These are phyloP conservation scores for Tragelaphus buxtoni DNA, from an alignment of 2,113 vertebrate species.

Conservation along the genomic window DNA sequence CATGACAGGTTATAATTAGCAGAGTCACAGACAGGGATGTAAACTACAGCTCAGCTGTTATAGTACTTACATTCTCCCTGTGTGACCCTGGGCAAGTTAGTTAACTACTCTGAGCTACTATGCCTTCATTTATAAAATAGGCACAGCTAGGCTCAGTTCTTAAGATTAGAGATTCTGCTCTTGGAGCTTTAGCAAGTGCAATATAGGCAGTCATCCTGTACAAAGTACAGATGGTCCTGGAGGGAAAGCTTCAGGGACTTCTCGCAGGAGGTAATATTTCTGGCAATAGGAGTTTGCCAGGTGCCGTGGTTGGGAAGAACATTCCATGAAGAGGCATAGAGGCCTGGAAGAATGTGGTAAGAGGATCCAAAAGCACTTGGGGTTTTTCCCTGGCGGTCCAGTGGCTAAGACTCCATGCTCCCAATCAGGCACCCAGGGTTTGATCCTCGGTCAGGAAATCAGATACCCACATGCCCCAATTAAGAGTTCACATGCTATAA, in stretches of 20 bases:
- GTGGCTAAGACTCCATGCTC: background rate
- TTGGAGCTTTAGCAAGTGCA: background rate
- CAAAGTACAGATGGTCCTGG: background rate
- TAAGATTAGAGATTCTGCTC: background rate
- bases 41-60: background rate
- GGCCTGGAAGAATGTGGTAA: background rate
- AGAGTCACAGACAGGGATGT: background rate
- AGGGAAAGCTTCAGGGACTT: background rate
- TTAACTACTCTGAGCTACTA: background rate
- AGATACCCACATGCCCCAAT: background rate
- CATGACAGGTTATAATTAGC: background rate
- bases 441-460: background rate
- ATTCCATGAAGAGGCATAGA: background rate
- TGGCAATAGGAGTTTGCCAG: background rate
- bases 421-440: background rate
- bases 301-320: background rate
- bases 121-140: background rate
- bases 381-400: background rate
- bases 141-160: background rate
- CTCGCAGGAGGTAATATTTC: background rate
- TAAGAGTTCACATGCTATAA: background rate
- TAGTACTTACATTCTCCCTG: background rate
- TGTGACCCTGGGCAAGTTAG: background rate
- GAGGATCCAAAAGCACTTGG: too few species aligned
- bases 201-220: accelerated